Evolutionary conservation across 2,797 vertebrate genomes (phyloP).

Genomic region (Enteromius treurensis): DNA sequence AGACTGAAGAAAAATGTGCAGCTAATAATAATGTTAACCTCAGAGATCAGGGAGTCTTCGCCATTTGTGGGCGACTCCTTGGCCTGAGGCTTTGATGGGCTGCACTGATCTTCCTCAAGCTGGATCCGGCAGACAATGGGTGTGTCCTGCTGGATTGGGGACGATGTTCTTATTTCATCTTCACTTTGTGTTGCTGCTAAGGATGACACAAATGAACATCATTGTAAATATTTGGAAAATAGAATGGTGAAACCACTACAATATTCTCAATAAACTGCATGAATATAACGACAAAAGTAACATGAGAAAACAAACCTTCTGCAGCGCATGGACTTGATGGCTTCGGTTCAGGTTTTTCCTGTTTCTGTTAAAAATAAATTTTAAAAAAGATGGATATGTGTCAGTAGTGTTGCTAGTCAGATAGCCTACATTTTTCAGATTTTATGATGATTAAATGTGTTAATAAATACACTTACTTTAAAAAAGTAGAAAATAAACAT

Average conservation of each 20-base stretch:
- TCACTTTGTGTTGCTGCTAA: conserved; percentile 20
- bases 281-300: neutral
- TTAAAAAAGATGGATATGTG: neutral
- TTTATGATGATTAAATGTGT: neutral
- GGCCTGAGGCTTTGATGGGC: conserved; percentile 60
- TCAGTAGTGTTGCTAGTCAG: neutral
- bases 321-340: conserved; percentile 30
- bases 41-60: conserved; percentile 58
- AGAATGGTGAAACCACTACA: neutral
- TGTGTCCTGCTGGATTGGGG: conserved; percentile 48
- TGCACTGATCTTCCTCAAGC: conserved; percentile 34
- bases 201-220: neutral
- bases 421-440: neutral
- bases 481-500: neutral
- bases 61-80: conserved; percentile 55
- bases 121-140: conserved; percentile 55
- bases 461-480: neutral
- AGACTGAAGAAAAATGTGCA: conserved; percentile 1
- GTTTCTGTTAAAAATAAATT: conserved; percentile 13
- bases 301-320: conserved; percentile 37
- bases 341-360: conserved; percentile 34
- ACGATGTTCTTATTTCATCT: conserved; percentile 17
- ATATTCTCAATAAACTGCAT: neutral
- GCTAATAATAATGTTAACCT: conserved; percentile 40
- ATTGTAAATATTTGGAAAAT: neutral